Evolutionary conservation across 2,797 vertebrate species (phyloP), one percentile per base, ranked within the genome.

Genomic region (Pyrocephalus nanus): DNA sequence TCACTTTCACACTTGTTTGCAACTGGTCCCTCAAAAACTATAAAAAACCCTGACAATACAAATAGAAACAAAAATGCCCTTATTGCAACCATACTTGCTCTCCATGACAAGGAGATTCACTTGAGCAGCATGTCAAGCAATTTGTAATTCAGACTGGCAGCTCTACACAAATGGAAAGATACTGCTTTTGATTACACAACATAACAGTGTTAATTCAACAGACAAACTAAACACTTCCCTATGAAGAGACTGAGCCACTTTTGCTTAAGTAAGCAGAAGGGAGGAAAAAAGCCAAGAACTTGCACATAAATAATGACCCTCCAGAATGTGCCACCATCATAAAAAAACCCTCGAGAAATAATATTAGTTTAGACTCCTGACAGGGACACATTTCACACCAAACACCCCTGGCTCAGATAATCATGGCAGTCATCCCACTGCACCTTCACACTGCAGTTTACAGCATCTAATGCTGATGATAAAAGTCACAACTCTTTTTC

Each of bases 151-250:
- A 93, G 47, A 86, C 60, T 65, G 78, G 60, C 61, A 82, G 72
- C 19, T 82, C 65, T 34, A 66, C 17, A 54, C n/a, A 90, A 92
- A 94, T 53, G 20, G 58, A 69, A 92, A 92, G 42, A 87, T 38
- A 80, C 8, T 51, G 40, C 22, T 89, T 93, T 72, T 64, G 53
- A 86, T 86, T 51, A 66, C 20, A 65, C 15, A 78, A 9, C 42
- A 22, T 42, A 91, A 83, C 36, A 83, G 27, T 9, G 11, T 45
- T 76, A 94, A 81, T 72, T 91, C 82, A 92, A 77, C 15, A 73
- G 47, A 70, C 32, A 62, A 91, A 75, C 42, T 40, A 83, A 94
- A 91, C 54, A 34, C 22, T 86, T 76, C 47, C 18, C 61, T 32
- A 19, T 11, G 11, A 67, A 82, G 29, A 60, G 30, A 65, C 8